Base-by-base conservation (phyloP, 1,140 invertebrate species). In the Theocolax elegans region DNA sequence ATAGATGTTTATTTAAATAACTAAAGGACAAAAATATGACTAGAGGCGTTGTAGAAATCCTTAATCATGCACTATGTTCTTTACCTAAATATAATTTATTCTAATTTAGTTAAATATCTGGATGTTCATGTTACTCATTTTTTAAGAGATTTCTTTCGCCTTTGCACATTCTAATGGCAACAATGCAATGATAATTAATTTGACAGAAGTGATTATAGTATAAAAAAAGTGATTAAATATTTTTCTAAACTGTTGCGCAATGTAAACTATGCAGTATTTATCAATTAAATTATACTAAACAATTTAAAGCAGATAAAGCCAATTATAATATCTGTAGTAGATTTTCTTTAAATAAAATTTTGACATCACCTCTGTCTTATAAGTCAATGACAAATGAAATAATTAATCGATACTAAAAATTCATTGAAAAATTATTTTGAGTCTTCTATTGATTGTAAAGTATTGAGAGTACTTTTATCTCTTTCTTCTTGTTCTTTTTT, bases 401-500 rank as follows among this genome's bases (percentile, higher is more conserved):
- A 27, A 40, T 42, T 53, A 53, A 56, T 56, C 9, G 15, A 31
- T 66, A 15, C 38, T 54, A 44, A 44, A 44, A 25, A 58, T 58
- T 56, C 7, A 13, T 58, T 40, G 17, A 27, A 9, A 60, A 49
- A 13, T 58, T 68, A 64, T 51, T 65, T 66, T 29, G 70, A 67
- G 25, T 75, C 68, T 13, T 77, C 67, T 19, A 62, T 31, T 0
- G 68, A 66, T 71, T 80, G 75, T 10, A 74, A 35, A 23, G 83
- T 83, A 53, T 78, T 71, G 29, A 82, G 79, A 3, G 62, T 48
- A 27, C 84, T 83, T 40, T 72, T 77, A 10, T 74, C 76, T 17
- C 83, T 82, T 19, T 78, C 78, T 60, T 83, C 77, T n/a, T 78
- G 73, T 23, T 84, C 77, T 29, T 85, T 83, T 51, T 85, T 85